These are phyloP conservation scores for Eucera pruinosa DNA, from an alignment of 2,888 invertebrate genomes.

Conservation along the genomic window DNA sequence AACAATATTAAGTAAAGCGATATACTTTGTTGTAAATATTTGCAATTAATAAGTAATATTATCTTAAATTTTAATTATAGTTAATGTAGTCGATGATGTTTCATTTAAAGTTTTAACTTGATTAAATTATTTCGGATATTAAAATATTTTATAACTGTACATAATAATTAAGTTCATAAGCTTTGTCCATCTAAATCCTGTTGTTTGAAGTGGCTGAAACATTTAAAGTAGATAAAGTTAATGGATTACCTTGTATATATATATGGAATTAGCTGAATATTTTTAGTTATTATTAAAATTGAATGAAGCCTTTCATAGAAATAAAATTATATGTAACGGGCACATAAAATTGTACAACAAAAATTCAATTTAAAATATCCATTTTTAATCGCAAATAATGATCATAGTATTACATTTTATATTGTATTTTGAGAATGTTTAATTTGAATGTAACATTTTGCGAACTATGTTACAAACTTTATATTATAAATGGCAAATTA, in stretches of 20 bases:
- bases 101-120: not conserved
- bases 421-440: not conserved
- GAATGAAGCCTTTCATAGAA: slow-evolving; percentile 8
- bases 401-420: not conserved
- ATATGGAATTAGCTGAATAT: not conserved
- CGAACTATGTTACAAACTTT: slow-evolving; percentile 2
- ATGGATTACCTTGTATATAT: slow-evolving; percentile 7
- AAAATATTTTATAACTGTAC: slow-evolving; percentile 5
- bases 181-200: no score
- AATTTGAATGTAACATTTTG: not conserved
- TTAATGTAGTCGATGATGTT: not conserved
- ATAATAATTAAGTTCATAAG: not conserved
- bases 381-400: slow-evolving; percentile 27
- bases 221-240: no score
- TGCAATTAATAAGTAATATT: slow-evolving; percentile 13
- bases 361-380: not conserved
- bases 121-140: not conserved
- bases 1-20: slow-evolving; percentile 2
- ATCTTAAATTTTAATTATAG: not conserved
- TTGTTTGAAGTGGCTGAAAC: no score
- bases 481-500: slow-evolving; percentile 13
- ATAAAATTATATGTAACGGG: not conserved
- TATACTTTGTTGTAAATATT: not conserved
- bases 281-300: not conserved
- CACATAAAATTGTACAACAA: slow-evolving; percentile 12